Conservation (phyloP, 2,888 invertebrate genomes). For the Chloroclystis v-ata region DNA sequence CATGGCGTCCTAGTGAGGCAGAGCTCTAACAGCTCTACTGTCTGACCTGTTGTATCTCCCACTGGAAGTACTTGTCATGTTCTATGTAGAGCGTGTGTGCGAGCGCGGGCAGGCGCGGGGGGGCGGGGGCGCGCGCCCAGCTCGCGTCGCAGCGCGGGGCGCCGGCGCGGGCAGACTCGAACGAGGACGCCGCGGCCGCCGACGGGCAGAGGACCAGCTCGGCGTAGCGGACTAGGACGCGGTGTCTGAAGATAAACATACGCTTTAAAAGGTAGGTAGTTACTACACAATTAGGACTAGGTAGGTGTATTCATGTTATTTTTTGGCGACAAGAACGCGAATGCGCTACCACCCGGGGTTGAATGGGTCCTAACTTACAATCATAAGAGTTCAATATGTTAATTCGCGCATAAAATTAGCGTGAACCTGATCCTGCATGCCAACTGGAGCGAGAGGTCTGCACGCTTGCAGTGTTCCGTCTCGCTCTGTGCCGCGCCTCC, state of each 20-base stretch:
- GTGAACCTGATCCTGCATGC: too few species aligned
- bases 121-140: slow-evolving; percentile 40
- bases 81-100: slow-evolving; percentile 44
- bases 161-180: slow-evolving; percentile 41
- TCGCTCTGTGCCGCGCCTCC: slow-evolving; percentile 30
- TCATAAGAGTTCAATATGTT: too few species aligned
- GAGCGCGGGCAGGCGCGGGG: slow-evolving; percentile 39
- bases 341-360: too few species aligned
- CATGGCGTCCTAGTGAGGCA: too few species aligned
- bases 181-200: slow-evolving; percentile 33
- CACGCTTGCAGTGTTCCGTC: slow-evolving; percentile 7
- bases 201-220: slow-evolving; percentile 44
- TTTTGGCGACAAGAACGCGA: too few species aligned
- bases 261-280: too few species aligned
- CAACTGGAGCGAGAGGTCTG: slow-evolving; percentile 17
- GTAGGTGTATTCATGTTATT: too few species aligned
- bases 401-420: too few species aligned
- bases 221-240: slow-evolving; percentile 52
- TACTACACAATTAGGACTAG: too few species aligned
- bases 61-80: slow-evolving; percentile 42
- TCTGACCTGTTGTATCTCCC: slow-evolving; percentile 32
- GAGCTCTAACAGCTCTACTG: too few species aligned
- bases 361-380: too few species aligned
- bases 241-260: too few species aligned
- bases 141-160: slow-evolving; percentile 39